Conservation (phyloP, 2,797 vertebrate species). For the Poeciliopsis presidionis region DNA sequence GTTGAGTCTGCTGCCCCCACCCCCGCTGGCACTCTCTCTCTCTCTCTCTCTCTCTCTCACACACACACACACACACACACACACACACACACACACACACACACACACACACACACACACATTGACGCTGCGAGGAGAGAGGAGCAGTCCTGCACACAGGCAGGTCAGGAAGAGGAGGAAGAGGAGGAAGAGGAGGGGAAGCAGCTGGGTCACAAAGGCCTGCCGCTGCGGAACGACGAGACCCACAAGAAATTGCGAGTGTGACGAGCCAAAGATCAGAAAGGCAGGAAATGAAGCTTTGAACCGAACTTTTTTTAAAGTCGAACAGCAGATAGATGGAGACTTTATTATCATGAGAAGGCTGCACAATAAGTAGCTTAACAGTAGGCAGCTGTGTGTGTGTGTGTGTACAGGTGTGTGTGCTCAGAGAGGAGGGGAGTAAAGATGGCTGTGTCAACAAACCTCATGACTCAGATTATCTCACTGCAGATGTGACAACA, state of each 20-base stretch:
- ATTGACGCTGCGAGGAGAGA: slow-evolving; percentile 63
- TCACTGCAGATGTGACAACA: slow-evolving; percentile 79
- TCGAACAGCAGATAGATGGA: slow-evolving; percentile 9
- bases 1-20: slow-evolving; percentile 82
- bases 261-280: slow-evolving; percentile 31
- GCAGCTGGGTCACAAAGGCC: slow-evolving; percentile 81
- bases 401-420: slow-evolving; percentile 21
- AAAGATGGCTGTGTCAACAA: slow-evolving; percentile 71
- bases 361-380: slow-evolving; percentile 49
- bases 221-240: slow-evolving; percentile 53
- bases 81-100: slow-evolving; percentile 35
- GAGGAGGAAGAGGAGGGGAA: slow-evolving; percentile 26
- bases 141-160: slow-evolving; percentile 75
- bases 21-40: slow-evolving; percentile 76
- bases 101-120: slow-evolving; percentile 41
- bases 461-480: slow-evolving; percentile 78
- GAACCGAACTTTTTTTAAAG: slow-evolving; percentile 37
- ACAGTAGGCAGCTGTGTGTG: slow-evolving; percentile 24
- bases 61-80: slow-evolving; percentile 40
- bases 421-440: slow-evolving; percentile 17
- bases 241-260: slow-evolving; percentile 61
- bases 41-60: slow-evolving; percentile 39
- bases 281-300: slow-evolving; percentile 6
- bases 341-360: slow-evolving; percentile 36
- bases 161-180: slow-evolving; percentile 67